Evolutionary conservation across 2,888 invertebrate species (phyloP).

Genomic region (Hemicrepidius hirtus): DNA sequence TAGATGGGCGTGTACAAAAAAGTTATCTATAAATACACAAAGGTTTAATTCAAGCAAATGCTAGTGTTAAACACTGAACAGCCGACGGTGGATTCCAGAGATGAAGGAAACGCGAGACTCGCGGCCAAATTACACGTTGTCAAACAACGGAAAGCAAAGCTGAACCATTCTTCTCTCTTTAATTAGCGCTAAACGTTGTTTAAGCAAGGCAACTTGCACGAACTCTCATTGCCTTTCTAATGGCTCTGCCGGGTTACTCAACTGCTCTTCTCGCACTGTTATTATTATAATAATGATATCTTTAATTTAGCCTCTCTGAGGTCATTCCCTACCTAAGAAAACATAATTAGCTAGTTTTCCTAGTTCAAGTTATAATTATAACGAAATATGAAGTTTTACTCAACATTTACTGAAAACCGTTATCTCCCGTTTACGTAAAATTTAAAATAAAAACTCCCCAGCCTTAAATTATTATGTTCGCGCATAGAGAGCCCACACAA

Average conservation of each 20-base stretch:
- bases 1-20: slow-evolving; percentile 56
- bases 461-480: neutral
- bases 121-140: slow-evolving; percentile 64
- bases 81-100: slow-evolving; percentile 61
- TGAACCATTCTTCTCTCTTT: slow-evolving; percentile 57
- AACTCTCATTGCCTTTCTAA: slow-evolving; percentile 57
- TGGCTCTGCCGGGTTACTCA: slow-evolving; percentile 55
- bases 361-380: slow-evolving; percentile 12
- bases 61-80: slow-evolving; percentile 61
- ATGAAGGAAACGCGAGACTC: slow-evolving; percentile 56
- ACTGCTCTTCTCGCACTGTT: slow-evolving; percentile 50
- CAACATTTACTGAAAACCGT: slow-evolving; percentile 14
- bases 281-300: slow-evolving; percentile 56
- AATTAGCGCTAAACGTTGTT: slow-evolving; percentile 62
- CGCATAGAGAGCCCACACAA: neutral
- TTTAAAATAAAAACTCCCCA: neutral
- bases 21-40: slow-evolving; percentile 61
- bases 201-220: slow-evolving; percentile 56
- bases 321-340: slow-evolving; percentile 35
- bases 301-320: slow-evolving; percentile 47
- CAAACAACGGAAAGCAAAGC: slow-evolving; percentile 55
- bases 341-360: slow-evolving; percentile 40
- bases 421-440: neutral
- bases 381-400: slow-evolving; percentile 1
- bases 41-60: slow-evolving; percentile 60